A percentile compares a stretch with the other conserved stretches of the same genome.
Evolutionary conservation across 2,888 invertebrate species (phyloP).

Genomic region (Pelosia muscerda): DNA sequence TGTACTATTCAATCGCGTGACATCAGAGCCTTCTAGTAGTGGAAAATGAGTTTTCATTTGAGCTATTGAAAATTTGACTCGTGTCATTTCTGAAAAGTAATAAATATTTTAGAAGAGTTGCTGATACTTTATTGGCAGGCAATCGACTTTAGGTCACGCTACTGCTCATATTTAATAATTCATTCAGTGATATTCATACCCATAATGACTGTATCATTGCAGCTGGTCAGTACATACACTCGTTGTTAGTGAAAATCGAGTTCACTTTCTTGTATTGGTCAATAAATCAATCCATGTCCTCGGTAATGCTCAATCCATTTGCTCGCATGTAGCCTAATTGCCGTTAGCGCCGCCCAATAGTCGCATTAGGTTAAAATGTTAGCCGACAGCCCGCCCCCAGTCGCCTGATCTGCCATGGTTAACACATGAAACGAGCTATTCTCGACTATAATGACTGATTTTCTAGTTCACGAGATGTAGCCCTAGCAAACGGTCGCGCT

Average conservation of each 20-base stretch:
- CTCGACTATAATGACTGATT: slow-evolving; percentile 83
- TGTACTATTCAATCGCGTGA: slow-evolving; percentile 69
- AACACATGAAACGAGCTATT: slow-evolving; percentile 70
- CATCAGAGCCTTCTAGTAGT: slow-evolving; percentile 53
- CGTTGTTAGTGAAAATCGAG: slow-evolving; percentile 26
- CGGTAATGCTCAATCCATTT: slow-evolving; percentile 85
- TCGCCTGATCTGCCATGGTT: slow-evolving; percentile 50
- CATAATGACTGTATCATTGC: slow-evolving; percentile 77
- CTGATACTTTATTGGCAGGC: slow-evolving; percentile 62
- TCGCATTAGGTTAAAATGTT: slow-evolving; percentile 79
- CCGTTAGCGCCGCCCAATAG: slow-evolving; percentile 84
- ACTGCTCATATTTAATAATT: slow-evolving; percentile 69
- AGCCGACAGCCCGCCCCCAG: slow-evolving; percentile 66
- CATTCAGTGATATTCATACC: slow-evolving; percentile 61
- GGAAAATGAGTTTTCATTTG: slow-evolving; percentile 66
- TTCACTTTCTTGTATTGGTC: slow-evolving; percentile 62
- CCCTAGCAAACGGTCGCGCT: slow-evolving; percentile 83
- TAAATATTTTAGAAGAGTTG: slow-evolving; percentile 66
- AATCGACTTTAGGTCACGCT: slow-evolving; percentile 68
- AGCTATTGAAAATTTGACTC: slow-evolving; percentile 62
- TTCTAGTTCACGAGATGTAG: slow-evolving; percentile 85
- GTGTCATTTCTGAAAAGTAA: slow-evolving; percentile 62
- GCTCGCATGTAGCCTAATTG: slow-evolving; percentile 83
- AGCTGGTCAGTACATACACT: slow-evolving; percentile 50
- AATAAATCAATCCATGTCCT: slow-evolving; percentile 85